Percentiles rank a stretch among this genome's conserved stretches.
These are phyloP conservation scores for Chionodraco myersi DNA, from an alignment of 2,113 vertebrate species.

Conservation along the genomic window DNA sequence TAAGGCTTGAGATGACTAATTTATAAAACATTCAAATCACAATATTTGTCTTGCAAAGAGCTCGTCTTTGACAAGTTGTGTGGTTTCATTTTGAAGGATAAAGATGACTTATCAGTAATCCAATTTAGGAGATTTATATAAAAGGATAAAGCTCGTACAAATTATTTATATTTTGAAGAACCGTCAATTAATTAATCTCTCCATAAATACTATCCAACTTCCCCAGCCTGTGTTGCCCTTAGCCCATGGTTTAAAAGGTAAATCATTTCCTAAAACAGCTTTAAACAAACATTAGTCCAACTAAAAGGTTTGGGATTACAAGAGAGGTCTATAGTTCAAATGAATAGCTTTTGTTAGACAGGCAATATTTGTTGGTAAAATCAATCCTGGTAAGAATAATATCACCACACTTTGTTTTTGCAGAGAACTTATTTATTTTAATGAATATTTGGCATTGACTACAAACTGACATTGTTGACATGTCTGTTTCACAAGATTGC, in stretches of 20 bases:
- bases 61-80: neutral
- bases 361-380: neutral
- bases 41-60: neutral
- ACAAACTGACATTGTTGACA: too few species aligned
- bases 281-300: neutral
- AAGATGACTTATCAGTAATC: neutral
- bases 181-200: too few species aligned
- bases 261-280: neutral
- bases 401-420: neutral
- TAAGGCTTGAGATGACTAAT: neutral
- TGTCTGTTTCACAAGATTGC: neutral
- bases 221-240: too few species aligned
- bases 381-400: neutral
- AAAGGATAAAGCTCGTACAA: neutral
- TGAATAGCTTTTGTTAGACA: neutral
- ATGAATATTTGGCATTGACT: too few species aligned
- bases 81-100: neutral
- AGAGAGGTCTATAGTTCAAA: neutral
- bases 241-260: too few species aligned
- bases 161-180: too few species aligned
- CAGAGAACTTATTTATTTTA: too few species aligned
- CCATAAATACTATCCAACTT: too few species aligned
- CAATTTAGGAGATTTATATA: neutral
- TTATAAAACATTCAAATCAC: neutral
- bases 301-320: neutral